These are phyloP conservation scores for Grapholita molesta DNA, from an alignment of 1,140 invertebrate species.

Conservation along the genomic window DNA sequence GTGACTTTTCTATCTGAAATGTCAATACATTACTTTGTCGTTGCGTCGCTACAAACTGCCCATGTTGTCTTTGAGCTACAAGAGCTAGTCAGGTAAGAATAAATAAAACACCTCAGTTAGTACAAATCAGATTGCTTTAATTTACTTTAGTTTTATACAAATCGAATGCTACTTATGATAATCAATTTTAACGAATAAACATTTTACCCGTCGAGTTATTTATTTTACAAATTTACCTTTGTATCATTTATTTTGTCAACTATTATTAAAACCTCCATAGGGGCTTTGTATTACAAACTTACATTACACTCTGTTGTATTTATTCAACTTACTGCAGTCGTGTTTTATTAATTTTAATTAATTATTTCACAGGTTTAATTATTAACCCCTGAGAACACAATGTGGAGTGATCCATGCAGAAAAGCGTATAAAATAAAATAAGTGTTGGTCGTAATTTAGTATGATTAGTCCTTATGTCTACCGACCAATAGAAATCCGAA, in stretches of 20 bases:
- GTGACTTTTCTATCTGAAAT: too few species aligned
- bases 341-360: conserved; percentile 61
- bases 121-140: conserved; percentile 79
- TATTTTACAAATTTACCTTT: conserved; percentile 77
- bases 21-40: too few species aligned
- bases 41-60: too few species aligned
- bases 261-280: conserved; percentile 79
- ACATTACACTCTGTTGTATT: conserved; percentile 65
- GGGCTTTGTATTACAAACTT: conserved; percentile 74
- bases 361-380: conserved; percentile 58
- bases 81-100: too few species aligned
- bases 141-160: conserved; percentile 78
- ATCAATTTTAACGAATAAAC: conserved; percentile 74
- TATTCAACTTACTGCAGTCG: conserved; percentile 66
- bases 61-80: too few species aligned
- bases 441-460: conserved; percentile 6
- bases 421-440: background rate
- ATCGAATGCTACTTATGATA: conserved; percentile 77
- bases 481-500: background rate
- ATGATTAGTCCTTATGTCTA: background rate
- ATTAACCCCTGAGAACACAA: conserved; percentile 68
- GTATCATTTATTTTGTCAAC: conserved; percentile 59
- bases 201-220: conserved; percentile 72
- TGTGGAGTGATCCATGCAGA: conserved; percentile 37
- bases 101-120: conserved; percentile 58